A percentile compares a stretch with the other conserved stretches of the same genome.
These are phyloP conservation scores for Oreochromis tanganicae DNA, from an alignment of 2,113 vertebrate species.

Conservation along the genomic window DNA sequence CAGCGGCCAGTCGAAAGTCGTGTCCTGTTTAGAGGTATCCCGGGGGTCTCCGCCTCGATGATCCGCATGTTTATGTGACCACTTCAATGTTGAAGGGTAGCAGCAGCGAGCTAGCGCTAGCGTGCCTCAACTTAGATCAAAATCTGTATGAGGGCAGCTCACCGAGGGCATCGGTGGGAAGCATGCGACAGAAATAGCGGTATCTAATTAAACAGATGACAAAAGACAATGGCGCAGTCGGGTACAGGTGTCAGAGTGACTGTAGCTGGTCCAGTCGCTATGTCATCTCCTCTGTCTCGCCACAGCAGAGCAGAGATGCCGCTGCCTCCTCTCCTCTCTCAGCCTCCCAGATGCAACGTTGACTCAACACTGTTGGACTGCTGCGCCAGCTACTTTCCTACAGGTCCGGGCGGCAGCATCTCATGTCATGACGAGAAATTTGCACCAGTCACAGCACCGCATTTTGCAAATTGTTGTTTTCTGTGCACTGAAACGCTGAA, in stretches of 20 bases:
- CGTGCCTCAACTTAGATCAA: conserved; percentile 50
- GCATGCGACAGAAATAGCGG: neutral
- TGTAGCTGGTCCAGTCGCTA: conserved; percentile 18
- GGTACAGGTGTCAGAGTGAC: neutral
- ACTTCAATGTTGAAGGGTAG: conserved; percentile 39
- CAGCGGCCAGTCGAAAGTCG: conserved; percentile 66
- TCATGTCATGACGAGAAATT: conserved; percentile 27
- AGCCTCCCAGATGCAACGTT: conserved; percentile 39
- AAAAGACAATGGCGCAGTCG: neutral
- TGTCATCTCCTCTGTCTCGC: conserved; percentile 43
- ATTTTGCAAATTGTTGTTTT: neutral
- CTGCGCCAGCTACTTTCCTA: conserved; percentile 55
- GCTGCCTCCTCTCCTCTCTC: conserved; percentile 2
- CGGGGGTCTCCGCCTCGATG: conserved; percentile 62
- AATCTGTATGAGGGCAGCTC: conserved; percentile 27
- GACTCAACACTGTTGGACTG: conserved; percentile 48
- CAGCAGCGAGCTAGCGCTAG: conserved; percentile 57
- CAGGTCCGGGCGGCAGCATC: conserved; percentile 35
- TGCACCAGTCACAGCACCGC: conserved; percentile 23
- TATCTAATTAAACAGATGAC: neutral
- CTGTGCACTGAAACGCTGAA: neutral
- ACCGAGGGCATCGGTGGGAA: neutral
- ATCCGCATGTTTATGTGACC: conserved; percentile 72
- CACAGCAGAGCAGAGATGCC: neutral
- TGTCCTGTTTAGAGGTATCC: conserved; percentile 58